A percentile compares a stretch with the other conserved stretches of the same genome.
Conservation (phyloP, 2,888 invertebrate genomes). For the Orchesellides sinensis region DNA sequence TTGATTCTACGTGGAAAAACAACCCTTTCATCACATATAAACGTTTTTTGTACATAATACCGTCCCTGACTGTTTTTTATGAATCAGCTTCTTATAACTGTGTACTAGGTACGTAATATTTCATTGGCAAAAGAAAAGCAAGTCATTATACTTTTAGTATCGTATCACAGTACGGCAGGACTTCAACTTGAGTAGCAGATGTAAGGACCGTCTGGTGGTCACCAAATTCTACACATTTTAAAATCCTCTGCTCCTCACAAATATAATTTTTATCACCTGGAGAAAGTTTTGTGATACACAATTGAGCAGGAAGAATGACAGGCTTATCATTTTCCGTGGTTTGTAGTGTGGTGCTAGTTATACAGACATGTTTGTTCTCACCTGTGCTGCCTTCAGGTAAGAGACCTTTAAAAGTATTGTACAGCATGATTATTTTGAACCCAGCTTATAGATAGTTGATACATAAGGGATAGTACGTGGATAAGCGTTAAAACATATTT, state of each 20-base stretch:
- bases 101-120: conserved; percentile 3
- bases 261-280: conserved; percentile 28
- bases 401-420: not conserved
- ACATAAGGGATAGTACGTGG: too few relatives aligned
- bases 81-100: conserved; percentile 31
- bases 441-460: too few relatives aligned
- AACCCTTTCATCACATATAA: conserved; percentile 1
- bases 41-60: conserved; percentile 2
- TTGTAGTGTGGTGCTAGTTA: conserved; percentile 53
- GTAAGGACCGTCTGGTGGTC: not conserved
- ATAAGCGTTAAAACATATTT: too few relatives aligned
- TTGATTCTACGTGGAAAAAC: conserved; percentile 21
- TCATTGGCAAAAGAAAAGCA: conserved; percentile 15
- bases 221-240: not conserved
- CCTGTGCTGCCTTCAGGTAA: conserved; percentile 59
- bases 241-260: not conserved
- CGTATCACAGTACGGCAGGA: not conserved
- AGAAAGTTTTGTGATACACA: not conserved
- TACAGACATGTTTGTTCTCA: conserved; percentile 20
- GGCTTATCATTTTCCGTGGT: conserved; percentile 55
- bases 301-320: conserved; percentile 38
- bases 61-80: conserved; percentile 30
- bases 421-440: not conserved
- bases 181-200: not conserved
- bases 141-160: conserved; percentile 28